Conservation (phyloP, 2,888 invertebrate species). For the Liodrosophila aerea region DNA sequence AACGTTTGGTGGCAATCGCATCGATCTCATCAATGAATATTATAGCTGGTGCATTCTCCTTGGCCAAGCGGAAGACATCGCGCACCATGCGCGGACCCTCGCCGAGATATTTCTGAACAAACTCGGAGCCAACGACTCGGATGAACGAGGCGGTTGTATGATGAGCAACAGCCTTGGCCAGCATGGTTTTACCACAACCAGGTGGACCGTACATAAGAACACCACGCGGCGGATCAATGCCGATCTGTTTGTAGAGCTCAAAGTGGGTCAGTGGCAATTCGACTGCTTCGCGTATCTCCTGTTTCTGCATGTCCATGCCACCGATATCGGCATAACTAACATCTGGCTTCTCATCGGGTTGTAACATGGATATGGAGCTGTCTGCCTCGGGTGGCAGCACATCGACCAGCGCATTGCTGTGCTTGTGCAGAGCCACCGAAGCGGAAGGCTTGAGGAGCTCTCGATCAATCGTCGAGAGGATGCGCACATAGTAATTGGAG, state of each 20-base stretch:
- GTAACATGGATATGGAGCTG: conserved; percentile 99
- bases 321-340: conserved; percentile 98
- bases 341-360: conserved; percentile 98
- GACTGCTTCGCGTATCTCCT: conserved; percentile 99
- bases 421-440: conserved; percentile 98
- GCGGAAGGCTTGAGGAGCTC: conserved; percentile 98
- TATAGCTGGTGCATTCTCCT: conserved; percentile 99
- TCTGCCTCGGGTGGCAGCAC: conserved; percentile 99
- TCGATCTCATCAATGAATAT: conserved; percentile 99
- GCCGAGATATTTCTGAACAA: conserved; percentile 99
- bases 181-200: conserved; percentile 99
- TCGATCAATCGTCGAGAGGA: conserved; percentile 98
- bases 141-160: conserved; percentile 99
- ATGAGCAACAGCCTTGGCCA: conserved; percentile 99
- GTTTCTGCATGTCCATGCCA: conserved; percentile 99
- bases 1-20: conserved; percentile 99
- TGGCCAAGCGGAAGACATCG: conserved; percentile 98
- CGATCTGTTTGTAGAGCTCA: conserved; percentile 98
- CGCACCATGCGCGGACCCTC: conserved; percentile 99
- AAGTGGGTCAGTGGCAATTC: conserved; percentile 99
- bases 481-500: conserved; percentile 99
- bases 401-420: conserved; percentile 99
- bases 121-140: conserved; percentile 99
- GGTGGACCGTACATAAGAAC: conserved; percentile 99
- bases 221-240: conserved; percentile 99